These are phyloP conservation scores for Seira ritae DNA, from an alignment of 2,888 invertebrate species.

Conservation along the genomic window DNA sequence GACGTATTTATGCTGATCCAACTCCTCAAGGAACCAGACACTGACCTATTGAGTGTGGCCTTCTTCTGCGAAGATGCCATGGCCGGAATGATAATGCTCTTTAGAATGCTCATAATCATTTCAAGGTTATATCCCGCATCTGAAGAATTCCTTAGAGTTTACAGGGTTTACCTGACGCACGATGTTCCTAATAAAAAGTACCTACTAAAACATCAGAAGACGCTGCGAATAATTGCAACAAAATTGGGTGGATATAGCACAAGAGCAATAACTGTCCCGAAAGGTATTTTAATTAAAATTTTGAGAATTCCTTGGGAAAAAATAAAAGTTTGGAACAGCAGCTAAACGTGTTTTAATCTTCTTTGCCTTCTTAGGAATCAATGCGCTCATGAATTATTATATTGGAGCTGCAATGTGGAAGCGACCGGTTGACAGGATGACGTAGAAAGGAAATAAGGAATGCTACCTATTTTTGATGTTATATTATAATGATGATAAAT, in stretches of 20 bases:
- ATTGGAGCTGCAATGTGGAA: slow-evolving; percentile 64
- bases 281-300: too few species aligned
- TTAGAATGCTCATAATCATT: slow-evolving; percentile 61
- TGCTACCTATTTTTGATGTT: too few species aligned
- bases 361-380: too few species aligned
- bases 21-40: slow-evolving; percentile 62
- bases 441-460: too few species aligned
- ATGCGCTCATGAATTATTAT: slow-evolving; percentile 52
- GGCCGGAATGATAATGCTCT: slow-evolving; percentile 62
- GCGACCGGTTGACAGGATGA: slow-evolving; percentile 50
- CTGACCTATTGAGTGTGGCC: slow-evolving; percentile 55
- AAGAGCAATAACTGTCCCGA: slow-evolving; percentile 48
- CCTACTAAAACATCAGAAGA: slow-evolving; percentile 36
- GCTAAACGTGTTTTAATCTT: too few species aligned
- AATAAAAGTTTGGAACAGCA: too few species aligned
- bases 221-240: slow-evolving; percentile 51
- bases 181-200: slow-evolving; percentile 42
- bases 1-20: slow-evolving; percentile 65
- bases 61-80: slow-evolving; percentile 51
- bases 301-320: too few species aligned
- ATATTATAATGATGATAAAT: too few species aligned
- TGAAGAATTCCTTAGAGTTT: slow-evolving; percentile 43
- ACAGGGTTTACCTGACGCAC: slow-evolving; percentile 40
- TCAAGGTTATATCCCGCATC: slow-evolving; percentile 49
- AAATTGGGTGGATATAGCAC: slow-evolving; percentile 63